A percentile compares a stretch with the other conserved stretches of the same genome.
These are phyloP conservation scores for Molossus alvarezi DNA, from an alignment of 2,797 vertebrate species.

Conservation along the genomic window DNA sequence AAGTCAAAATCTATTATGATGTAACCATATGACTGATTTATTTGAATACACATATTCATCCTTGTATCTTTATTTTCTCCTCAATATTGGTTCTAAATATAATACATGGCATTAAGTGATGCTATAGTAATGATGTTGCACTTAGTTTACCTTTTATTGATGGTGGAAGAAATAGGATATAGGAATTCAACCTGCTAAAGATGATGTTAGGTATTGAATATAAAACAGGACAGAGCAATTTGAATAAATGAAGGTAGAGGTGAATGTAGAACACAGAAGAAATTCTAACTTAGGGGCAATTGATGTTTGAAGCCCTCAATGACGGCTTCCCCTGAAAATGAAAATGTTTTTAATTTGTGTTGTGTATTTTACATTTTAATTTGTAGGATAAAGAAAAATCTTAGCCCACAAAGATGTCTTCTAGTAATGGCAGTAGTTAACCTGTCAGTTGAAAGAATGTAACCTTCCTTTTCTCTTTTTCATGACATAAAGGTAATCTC, in stretches of 20 bases:
- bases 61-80: conserved; percentile 75
- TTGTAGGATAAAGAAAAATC: conserved; percentile 88
- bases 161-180: conserved; percentile 64
- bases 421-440: conserved; percentile 89
- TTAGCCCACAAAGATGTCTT: conserved; percentile 86
- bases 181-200: conserved; percentile 71
- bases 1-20: conserved; percentile 72
- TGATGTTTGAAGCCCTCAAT: conserved; percentile 62
- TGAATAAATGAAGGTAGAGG: conserved; percentile 53
- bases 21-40: conserved; percentile 76
- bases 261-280: conserved; percentile 64
- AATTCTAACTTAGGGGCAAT: conserved; percentile 76
- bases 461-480: conserved; percentile 92
- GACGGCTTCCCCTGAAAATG: conserved; percentile 83
- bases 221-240: conserved; percentile 67
- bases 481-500: conserved; percentile 91
- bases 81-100: conserved; percentile 77
- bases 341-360: conserved; percentile 89
- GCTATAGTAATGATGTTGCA: conserved; percentile 77
- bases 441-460: conserved; percentile 90
- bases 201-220: conserved; percentile 78
- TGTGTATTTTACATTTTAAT: conserved; percentile 87
- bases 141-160: conserved; percentile 83
- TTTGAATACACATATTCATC: conserved; percentile 67
- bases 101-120: conserved; percentile 69